phyloP scores from a whole-genome alignment of 2,888 invertebrate genomes.

The Eutolmus rufibarbis region DNA sequence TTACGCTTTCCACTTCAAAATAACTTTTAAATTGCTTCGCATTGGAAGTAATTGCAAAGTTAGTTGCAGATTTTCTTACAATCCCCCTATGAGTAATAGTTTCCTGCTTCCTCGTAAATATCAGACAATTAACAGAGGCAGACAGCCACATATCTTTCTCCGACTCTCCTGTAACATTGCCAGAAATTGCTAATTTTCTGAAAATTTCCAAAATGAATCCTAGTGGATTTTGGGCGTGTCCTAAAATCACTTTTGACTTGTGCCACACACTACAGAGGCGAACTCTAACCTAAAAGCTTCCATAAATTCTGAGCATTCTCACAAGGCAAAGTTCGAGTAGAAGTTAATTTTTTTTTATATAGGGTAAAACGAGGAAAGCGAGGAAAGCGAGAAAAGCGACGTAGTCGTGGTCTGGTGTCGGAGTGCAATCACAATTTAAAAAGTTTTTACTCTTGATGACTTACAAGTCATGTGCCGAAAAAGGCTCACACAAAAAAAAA shows the following conservation, averaged over 20 bases:
- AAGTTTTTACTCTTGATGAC: constrained; percentile 22
- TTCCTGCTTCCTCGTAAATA: neutral
- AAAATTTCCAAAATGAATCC: neutral
- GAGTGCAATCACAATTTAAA: constrained; percentile 24
- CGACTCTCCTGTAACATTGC: neutral
- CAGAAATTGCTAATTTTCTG: constrained; percentile 1
- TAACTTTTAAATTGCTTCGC: neutral
- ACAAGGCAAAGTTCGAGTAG: neutral
- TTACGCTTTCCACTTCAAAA: neutral
- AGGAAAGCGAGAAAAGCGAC: neutral
- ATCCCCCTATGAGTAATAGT: neutral
- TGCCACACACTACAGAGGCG: neutral
- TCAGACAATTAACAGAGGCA: neutral
- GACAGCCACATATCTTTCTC: neutral
- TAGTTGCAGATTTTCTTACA: neutral
- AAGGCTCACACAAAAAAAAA: neutral
- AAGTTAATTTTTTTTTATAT: neutral
- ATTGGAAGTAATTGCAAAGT: neutral
- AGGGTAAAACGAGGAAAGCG: neutral
- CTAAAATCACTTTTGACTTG: constrained; percentile 17
- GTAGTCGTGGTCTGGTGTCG: neutral
- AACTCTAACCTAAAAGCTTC: constrained; percentile 2
- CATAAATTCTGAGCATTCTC: constrained; percentile 10
- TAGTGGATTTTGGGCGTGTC: neutral
- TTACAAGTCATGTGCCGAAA: constrained; percentile 29